A percentile compares a stretch with the other conserved stretches of the same genome.
Evolutionary conservation across 2,113 vertebrate genomes (phyloP).

Genomic region (Perca fluviatilis): DNA sequence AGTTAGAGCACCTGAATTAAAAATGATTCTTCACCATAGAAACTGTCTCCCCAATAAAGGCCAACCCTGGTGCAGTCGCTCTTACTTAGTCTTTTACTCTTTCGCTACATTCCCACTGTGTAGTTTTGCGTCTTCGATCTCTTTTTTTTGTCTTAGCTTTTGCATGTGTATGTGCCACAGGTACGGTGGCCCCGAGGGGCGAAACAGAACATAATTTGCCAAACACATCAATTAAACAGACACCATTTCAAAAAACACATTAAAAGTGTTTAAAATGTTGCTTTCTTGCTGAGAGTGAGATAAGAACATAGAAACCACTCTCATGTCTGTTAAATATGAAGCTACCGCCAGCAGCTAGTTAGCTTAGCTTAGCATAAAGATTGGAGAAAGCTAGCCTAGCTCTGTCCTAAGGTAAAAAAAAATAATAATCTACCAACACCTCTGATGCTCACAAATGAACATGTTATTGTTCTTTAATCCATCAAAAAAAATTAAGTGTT

Average conservation of each 20-base stretch:
- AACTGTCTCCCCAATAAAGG: slow-evolving; percentile 46
- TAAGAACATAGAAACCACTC: not conserved
- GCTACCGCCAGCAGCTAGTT: too few relatives aligned
- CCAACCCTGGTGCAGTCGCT: not conserved
- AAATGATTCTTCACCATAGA: slow-evolving; percentile 67
- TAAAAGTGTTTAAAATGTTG: not conserved
- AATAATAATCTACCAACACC: too few relatives aligned
- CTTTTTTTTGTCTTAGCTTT: not conserved
- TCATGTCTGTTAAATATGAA: too few relatives aligned
- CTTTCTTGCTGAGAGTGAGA: not conserved
- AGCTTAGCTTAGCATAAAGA: too few relatives aligned
- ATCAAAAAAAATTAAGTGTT: too few relatives aligned
- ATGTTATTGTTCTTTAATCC: too few relatives aligned
- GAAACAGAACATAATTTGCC: not conserved
- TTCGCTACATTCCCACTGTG: not conserved
- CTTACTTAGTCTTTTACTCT: slow-evolving; percentile 26
- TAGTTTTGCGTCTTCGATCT: not conserved
- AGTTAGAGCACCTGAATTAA: slow-evolving; percentile 77
- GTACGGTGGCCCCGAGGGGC: not conserved
- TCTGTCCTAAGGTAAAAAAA: not conserved
- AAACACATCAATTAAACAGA: not conserved
- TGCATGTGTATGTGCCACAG: not conserved
- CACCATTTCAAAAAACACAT: not conserved
- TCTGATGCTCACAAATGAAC: too few relatives aligned
- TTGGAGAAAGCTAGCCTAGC: not conserved